Base-by-base conservation (phyloP, 2,797 vertebrate genomes). In the Botia almorhae region DNA sequence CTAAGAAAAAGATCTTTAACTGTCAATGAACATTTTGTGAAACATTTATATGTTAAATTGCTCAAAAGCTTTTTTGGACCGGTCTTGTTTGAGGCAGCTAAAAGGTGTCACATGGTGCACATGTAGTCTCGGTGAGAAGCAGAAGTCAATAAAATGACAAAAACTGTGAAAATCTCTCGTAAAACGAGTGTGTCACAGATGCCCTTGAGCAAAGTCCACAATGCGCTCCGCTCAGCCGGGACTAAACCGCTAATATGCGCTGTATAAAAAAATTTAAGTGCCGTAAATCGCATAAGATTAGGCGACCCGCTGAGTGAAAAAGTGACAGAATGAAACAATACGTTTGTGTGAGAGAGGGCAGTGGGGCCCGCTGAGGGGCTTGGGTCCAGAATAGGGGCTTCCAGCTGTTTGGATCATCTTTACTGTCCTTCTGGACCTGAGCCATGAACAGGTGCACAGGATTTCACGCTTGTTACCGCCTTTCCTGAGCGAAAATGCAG, bases 301-400 rank as follows among this genome's bases (percentile, higher is more conserved):
- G 77, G 82, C 86, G 82, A 85, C 86, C 88, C 80, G 84, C 90
- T 89, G 90, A 90, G 91, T 87, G 88, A 89, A 88, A 91, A 92
- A 90, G 87, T 91, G 91, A 92, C 91, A 89, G 89, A 92, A 88
- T 91, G 86, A 92, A 91, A 93, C 93, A 91, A 92, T 91, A 89
- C 86, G 85, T 87, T 89, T 86, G 85, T 69, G 83, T 82, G 87
- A 82, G 90, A 87, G 71, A 77, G 21, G 53, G 53, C 65, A 65
- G 53, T 53, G 53, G 23, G 53, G 85, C 84, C 65, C 72, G 56
- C 33, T 75, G 60, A 51, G 81, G 73, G 81, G 86, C 85, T 23
- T 48, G 1, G 6, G n/a, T 60, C 65, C 53, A 13, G 68, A 60
- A 79, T 48, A 53, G 50, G 43, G 43, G 56, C 43, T 78, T 81